phyloP scores from a whole-genome alignment of 2,888 invertebrate species.

The Philhelius pedissequus region DNA sequence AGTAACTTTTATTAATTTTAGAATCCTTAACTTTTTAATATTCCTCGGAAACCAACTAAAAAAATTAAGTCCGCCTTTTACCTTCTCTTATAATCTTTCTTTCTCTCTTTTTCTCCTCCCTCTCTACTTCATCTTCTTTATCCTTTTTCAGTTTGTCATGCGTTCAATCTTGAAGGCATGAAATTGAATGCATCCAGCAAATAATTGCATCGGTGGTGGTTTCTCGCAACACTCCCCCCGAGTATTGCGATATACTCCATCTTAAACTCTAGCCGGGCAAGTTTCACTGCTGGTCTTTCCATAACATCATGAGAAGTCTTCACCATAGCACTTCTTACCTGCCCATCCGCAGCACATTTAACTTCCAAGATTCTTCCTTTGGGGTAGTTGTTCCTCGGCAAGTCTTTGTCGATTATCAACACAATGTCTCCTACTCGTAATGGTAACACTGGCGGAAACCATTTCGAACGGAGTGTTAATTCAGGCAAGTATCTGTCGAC shows the following conservation, averaged over 20 bases:
- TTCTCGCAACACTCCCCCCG: background rate
- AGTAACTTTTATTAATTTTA: too few species aligned
- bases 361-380: background rate
- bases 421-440: slow-evolving; percentile 55
- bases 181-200: too few species aligned
- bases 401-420: slow-evolving; percentile 41
- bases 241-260: background rate
- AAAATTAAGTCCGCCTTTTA: too few species aligned
- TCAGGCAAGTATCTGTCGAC: slow-evolving; percentile 68
- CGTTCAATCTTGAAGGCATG: too few species aligned
- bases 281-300: background rate
- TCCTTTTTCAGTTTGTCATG: too few species aligned
- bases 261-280: background rate
- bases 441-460: slow-evolving; percentile 30
- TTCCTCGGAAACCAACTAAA: too few species aligned
- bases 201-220: too few species aligned
- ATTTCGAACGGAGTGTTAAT: slow-evolving; percentile 51
- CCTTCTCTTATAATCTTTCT: too few species aligned
- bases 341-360: background rate
- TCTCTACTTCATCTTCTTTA: too few species aligned
- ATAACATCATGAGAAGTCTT: background rate
- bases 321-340: background rate
- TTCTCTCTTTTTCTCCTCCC: too few species aligned
- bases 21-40: too few species aligned
- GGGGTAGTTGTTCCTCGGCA: background rate